Base-by-base conservation (phyloP, 2,888 invertebrate species). In the Pocota personata region DNA sequence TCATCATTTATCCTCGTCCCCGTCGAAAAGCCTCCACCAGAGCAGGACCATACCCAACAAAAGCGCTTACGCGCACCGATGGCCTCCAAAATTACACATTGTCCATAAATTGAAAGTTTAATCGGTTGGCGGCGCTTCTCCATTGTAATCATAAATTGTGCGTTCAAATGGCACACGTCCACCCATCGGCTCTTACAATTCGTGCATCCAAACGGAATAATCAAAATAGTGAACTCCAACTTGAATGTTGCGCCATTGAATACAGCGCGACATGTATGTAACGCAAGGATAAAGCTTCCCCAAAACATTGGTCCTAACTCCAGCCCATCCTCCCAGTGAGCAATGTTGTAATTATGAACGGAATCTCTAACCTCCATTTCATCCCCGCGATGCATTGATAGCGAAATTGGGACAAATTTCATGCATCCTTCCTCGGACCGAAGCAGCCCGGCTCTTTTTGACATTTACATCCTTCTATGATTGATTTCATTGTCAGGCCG, bases 21-120 rank as follows among this genome's bases (percentile, higher is more conserved):
- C 37, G 24, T 16, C 72, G 27, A 0, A n/a, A 55, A 40, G n/a
- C 27, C 30, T 32, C 57, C 8, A 32, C 32, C 50, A n/a, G 43
- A 66, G 12, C 10, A 10, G 37, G 10, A 30, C 62, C 19, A 21
- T 48, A 40, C 5, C 14, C 27, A 84, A 84, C 73, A 84, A 79
- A 69, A 80, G 84, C 75, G n/a, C 72, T 46, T 71, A 75, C 64
- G 62, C 57, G 80, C 84, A 71, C 57, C 79, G 79, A 75, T 80
- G 60, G 80, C 69, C 79, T 75, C 79, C 48, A 12, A 75, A 80
- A 84, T 75, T 80, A 71, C 84, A 64, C 84, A 75, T 80, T 84
- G 84, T 77, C 80, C 71, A 80, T 86, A 86, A 86, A 86, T 86
- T 76, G 80, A 76, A 86, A 80, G 86, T 76, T 86, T 80, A 86